These are phyloP conservation scores for Papio anubis DNA, from an alignment of 2,113 vertebrate species.

Conservation along the genomic window DNA sequence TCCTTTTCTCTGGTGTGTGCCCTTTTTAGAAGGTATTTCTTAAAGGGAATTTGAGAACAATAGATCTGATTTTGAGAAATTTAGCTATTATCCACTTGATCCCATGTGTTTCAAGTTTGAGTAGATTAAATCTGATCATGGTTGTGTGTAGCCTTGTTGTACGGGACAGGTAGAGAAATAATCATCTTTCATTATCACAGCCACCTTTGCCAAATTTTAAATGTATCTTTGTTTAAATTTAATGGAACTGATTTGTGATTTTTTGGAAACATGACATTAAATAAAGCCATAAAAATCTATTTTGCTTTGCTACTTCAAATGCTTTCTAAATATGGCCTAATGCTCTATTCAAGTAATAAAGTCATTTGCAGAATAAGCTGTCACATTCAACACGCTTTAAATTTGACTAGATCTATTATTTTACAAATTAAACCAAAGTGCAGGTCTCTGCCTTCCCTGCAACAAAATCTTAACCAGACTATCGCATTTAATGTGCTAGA, in stretches of 20 bases:
- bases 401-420: slow-evolving; percentile 70
- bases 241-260: slow-evolving; percentile 63
- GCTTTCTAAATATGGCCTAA: slow-evolving; percentile 61
- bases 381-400: slow-evolving; percentile 66
- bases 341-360: slow-evolving; percentile 51
- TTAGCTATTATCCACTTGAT: slow-evolving; percentile 41
- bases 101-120: slow-evolving; percentile 46
- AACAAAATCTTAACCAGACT: slow-evolving; percentile 20
- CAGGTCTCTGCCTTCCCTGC: background rate
- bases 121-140: slow-evolving; percentile 34
- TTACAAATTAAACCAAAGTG: slow-evolving; percentile 58
- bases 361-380: slow-evolving; percentile 62
- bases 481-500: slow-evolving; percentile 55
- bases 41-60: slow-evolving; percentile 40
- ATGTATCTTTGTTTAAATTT: slow-evolving; percentile 62
- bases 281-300: slow-evolving; percentile 63
- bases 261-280: slow-evolving; percentile 63
- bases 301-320: slow-evolving; percentile 60
- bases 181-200: slow-evolving; percentile 36
- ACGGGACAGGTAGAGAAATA: slow-evolving; percentile 31
- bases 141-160: slow-evolving; percentile 23
- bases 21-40: slow-evolving; percentile 12
- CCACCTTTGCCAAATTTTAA: slow-evolving; percentile 40
- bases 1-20: background rate
- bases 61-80: slow-evolving; percentile 42